A percentile compares a stretch with the other conserved stretches of the same genome.
phyloP scores from a whole-genome alignment of 2,113 vertebrate genomes.

The Triplophysa dalaica region DNA sequence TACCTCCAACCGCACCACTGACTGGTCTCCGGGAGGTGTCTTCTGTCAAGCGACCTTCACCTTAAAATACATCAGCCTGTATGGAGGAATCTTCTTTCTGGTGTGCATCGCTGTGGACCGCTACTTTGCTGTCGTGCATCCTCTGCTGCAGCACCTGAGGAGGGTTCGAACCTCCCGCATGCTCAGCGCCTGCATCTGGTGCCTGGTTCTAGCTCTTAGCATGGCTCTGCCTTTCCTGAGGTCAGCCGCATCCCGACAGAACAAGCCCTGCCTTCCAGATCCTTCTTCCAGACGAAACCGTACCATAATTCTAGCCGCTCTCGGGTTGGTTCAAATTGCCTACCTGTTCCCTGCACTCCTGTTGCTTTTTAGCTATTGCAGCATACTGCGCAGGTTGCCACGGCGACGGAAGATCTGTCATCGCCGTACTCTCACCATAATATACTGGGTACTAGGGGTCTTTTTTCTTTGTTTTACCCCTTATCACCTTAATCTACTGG shows the following conservation, averaged over 20 bases:
- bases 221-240: slow-evolving; percentile 61
- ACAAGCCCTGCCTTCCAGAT: slow-evolving; percentile 64
- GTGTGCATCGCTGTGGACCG: slow-evolving; percentile 73
- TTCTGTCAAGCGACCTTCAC: slow-evolving; percentile 72
- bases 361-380: slow-evolving; percentile 71
- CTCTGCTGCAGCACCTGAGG: slow-evolving; percentile 48
- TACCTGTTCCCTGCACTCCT: slow-evolving; percentile 68
- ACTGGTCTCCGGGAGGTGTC: slow-evolving; percentile 57
- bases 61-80: slow-evolving; percentile 75
- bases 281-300: slow-evolving; percentile 59
- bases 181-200: slow-evolving; percentile 68
- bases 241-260: slow-evolving; percentile 47
- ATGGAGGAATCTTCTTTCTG: slow-evolving; percentile 76
- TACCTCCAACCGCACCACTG: slow-evolving; percentile 11
- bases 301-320: slow-evolving; percentile 61
- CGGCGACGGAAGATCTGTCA: slow-evolving; percentile 49
- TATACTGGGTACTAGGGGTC: slow-evolving; percentile 70
- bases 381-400: slow-evolving; percentile 58
- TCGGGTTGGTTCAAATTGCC: slow-evolving; percentile 62
- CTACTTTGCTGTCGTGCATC: slow-evolving; percentile 71
- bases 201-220: slow-evolving; percentile 69
- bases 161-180: slow-evolving; percentile 57
- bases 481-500: slow-evolving; percentile 73
- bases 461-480: slow-evolving; percentile 73
- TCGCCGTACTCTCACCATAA: slow-evolving; percentile 63